These are phyloP conservation scores for Meiosimyza platycephala DNA, from an alignment of 2,888 invertebrate species.

Conservation along the genomic window DNA sequence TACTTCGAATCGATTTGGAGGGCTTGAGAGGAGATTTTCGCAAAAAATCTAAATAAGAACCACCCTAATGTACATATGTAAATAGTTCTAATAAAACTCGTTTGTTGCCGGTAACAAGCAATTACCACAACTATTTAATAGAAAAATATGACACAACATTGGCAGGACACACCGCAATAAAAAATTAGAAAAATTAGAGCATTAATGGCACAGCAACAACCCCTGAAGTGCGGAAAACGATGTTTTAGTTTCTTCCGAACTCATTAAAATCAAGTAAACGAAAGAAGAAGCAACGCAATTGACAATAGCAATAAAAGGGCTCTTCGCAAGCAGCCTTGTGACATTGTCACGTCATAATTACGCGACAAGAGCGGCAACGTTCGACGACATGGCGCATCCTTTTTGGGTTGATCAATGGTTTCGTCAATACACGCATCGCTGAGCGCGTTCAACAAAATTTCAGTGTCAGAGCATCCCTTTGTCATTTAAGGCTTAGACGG, in stretches of 20 bases:
- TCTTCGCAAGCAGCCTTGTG: conserved; percentile 41
- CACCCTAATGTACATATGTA: too few relatives aligned
- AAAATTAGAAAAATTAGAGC: conserved; percentile 15
- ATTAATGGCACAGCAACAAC: conserved; percentile 21
- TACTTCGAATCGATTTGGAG: too few relatives aligned
- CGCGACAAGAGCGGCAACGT: conserved; percentile 5
- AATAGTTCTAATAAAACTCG: too few relatives aligned
- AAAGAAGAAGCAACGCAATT: not conserved
- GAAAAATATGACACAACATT: conserved; percentile 4
- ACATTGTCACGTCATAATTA: conserved; percentile 48
- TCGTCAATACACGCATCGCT: conserved; percentile 50
- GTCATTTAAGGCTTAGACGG: not conserved
- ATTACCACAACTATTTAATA: not conserved
- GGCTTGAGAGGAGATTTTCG: too few relatives aligned
- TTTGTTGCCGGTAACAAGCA: not conserved
- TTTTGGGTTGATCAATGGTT: conserved; percentile 30
- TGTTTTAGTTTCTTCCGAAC: not conserved
- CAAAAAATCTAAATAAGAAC: too few relatives aligned
- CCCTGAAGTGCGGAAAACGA: not conserved
- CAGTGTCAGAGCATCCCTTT: not conserved
- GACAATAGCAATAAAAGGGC: not conserved
- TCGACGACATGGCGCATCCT: not conserved
- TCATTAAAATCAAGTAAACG: not conserved
- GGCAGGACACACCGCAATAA: not conserved
- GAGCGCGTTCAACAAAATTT: conserved; percentile 1